Base-by-base conservation (phyloP, 2,888 invertebrate genomes). In the Cinara cedri region DNA sequence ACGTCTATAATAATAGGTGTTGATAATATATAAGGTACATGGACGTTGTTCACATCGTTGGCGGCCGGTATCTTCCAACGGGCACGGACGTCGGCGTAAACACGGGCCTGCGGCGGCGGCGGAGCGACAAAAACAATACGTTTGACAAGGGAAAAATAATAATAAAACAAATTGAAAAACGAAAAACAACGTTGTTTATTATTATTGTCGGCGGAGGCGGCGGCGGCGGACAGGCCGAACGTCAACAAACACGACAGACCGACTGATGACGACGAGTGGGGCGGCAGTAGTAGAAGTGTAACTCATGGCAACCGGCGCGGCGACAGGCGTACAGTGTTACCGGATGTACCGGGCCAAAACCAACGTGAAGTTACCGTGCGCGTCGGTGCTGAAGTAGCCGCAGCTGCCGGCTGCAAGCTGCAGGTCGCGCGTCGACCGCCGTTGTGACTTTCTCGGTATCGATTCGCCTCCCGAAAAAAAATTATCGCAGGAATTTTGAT, bases 281-380 rank as follows among this genome's bases (percentile, higher is more conserved):
- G 63, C 26, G 74, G 34, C 60, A 42, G 21, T 24, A 16, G 44
- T 26, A 44, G 21, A 26, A 42, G 74, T 51, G 49, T 78, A 78
- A 78, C 76, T 70, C 76, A 78, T 78, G 68, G 76, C 68, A 78
- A 78, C 76, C 76, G 68, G 68, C 76, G 66, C 75, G 54, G 21
- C 65, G 54, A n/a, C 65, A 21, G 16, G 10, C 16, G 9, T 16
- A 44, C 75, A 66, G 75, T 66, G 75, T 44, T 13, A 14, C 26
- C 54, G 24, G 16, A 11, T 21, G 54, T 9, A 19, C 21, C 21
- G 44, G n/a, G 14, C 26, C 44, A 34, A 14, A 16, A 11, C 42
- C 6, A n/a, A 1, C 11, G 13, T 8, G 26, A n/a, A 60, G 60
- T 57, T 60, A 78, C 68, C 68, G 76, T 68, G 11, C 55, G 42